Percentiles rank a stretch among this genome's conserved stretches.
Conservation (phyloP, 1,140 invertebrate genomes). For the Gonatopus flavifemur region DNA sequence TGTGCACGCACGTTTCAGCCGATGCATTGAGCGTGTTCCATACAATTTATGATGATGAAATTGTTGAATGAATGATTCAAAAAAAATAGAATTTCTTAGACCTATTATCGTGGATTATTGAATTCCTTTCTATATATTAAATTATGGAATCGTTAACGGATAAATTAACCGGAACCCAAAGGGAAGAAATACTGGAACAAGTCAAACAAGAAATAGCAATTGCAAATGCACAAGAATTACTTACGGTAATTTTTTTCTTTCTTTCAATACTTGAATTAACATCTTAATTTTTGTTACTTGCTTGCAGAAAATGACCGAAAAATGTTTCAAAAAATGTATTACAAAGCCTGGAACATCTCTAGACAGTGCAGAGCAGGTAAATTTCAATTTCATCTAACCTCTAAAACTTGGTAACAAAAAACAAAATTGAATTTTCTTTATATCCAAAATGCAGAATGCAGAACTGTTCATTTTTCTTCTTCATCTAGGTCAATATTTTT, state of each 20-base stretch:
- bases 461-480: neutral
- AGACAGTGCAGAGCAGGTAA: slow-evolving; percentile 88
- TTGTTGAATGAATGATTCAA: no score
- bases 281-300: slow-evolving; percentile 24
- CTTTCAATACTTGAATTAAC: slow-evolving; percentile 24
- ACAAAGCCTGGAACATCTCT: slow-evolving; percentile 86
- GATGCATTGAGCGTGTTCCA: no score
- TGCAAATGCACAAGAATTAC: slow-evolving; percentile 90
- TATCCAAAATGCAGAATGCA: neutral
- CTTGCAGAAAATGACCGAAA: slow-evolving; percentile 92
- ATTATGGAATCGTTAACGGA: slow-evolving; percentile 40
- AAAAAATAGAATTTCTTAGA: no score
- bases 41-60: no score
- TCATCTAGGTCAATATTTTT: slow-evolving; percentile 3
- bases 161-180: slow-evolving; percentile 67
- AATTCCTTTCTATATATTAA: slow-evolving; percentile 1
- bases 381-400: slow-evolving; percentile 7
- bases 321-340: slow-evolving; percentile 96
- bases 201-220: slow-evolving; percentile 95
- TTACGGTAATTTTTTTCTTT: slow-evolving; percentile 66
- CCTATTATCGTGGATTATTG: no score
- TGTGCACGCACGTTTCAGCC: no score
- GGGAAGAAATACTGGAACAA: slow-evolving; percentile 91
- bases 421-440: neutral
- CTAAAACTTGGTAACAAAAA: neutral